Conservation (phyloP, 2,797 vertebrate genomes). For the Amphiprion clarkii region DNA sequence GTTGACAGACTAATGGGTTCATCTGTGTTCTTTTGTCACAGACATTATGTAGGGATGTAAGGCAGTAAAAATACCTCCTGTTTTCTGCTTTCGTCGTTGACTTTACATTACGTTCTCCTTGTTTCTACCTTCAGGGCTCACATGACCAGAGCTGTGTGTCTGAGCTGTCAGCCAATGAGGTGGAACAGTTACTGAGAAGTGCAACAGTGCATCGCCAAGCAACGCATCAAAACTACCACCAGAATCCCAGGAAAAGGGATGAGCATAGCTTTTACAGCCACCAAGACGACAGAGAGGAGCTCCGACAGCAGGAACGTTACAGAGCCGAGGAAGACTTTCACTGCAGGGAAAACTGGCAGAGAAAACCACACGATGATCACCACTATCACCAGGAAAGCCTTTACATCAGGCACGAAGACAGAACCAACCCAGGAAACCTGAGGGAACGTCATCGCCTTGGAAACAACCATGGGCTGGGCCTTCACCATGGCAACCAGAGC, state of each 20-base stretch:
- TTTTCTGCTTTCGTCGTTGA: neutral
- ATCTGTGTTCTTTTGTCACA: neutral
- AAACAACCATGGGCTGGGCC: slow-evolving; percentile 53
- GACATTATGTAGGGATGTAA: neutral
- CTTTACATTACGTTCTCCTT: neutral
- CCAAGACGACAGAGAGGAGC: neutral
- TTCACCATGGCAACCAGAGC: slow-evolving; percentile 19
- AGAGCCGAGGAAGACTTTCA: neutral
- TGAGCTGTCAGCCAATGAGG: slow-evolving; percentile 87
- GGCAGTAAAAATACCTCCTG: neutral
- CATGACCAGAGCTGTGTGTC: slow-evolving; percentile 66
- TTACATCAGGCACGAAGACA: slow-evolving; percentile 15
- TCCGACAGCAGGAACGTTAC: slow-evolving; percentile 33
- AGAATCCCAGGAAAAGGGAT: neutral
- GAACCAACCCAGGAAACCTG: slow-evolving; percentile 25
- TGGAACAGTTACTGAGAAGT: slow-evolving; percentile 87
- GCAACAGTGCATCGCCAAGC: slow-evolving; percentile 73
- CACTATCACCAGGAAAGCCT: neutral
- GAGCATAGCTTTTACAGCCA: slow-evolving; percentile 58
- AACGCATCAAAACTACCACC: slow-evolving; percentile 10
- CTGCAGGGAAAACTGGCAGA: neutral
- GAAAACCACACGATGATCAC: neutral
- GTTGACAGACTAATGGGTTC: too few relatives aligned
- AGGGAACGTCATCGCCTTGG: slow-evolving; percentile 1
- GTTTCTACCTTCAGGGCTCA: slow-evolving; percentile 48